Evolutionary conservation across 2,797 vertebrate genomes (phyloP), one percentile per base, ranked within the genome.

Genomic region (Pipistrellus kuhlii): DNA sequence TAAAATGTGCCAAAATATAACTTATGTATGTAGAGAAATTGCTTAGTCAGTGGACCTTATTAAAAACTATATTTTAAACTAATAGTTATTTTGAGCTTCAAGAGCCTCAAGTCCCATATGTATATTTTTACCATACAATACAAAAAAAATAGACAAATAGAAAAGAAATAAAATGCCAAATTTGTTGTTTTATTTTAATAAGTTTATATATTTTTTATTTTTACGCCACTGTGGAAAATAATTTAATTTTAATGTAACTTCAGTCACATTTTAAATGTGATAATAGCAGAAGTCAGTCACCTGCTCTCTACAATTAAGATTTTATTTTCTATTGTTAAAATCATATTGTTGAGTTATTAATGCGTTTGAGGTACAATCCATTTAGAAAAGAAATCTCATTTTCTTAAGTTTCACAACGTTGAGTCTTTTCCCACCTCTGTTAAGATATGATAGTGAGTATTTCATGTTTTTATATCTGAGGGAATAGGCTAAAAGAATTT

Each of bases 1-100:
- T 38, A 12, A 53, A 85, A 38, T 88, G 38, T 90, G 32, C 38
- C 8, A 59, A 30, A 18, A 85, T 77, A 23, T 62, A 85, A 90
- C 92, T 91, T 84, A n/a, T 91, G 62, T 83, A 53, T 44, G 1
- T 68, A 92, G 23, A 89, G 73, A 82, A 72, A 78, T 91, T 92
- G 32, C 32, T 32, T 80, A 89, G 32, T 73, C 7, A 82, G 20
- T 71, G 85, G 46, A 57, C 7, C 9, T 85, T n/a, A 72, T 72
- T 92, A 76, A 82, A 88, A 93, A n/a, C 5, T 89, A 14, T 85
- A 53, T 93, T 91, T 95, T 77, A 83, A 93, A 72, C 14, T 59
- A 59, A 46, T 32, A 91, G 21, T 86, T 46, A 83, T 44, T 93
- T 93, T 75, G 41, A 20, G 13, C 57, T 81, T 81, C 10, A 41